Percentiles rank a stretch among this genome's conserved stretches.
Conservation (phyloP, 1,140 invertebrate genomes). For the Ganaspis sp. region DNA sequence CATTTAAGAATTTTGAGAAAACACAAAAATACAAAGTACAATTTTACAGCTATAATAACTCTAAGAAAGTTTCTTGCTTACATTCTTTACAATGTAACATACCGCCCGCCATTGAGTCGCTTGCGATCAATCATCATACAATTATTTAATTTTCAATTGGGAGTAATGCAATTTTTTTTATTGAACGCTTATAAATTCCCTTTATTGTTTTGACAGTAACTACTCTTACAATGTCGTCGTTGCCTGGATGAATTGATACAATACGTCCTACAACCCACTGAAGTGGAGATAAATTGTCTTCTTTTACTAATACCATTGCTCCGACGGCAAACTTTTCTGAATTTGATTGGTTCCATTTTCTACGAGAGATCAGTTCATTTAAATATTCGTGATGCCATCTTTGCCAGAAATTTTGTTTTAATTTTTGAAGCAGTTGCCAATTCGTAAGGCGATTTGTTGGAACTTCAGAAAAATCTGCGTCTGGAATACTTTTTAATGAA, state of each 20-base stretch:
- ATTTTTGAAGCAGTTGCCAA: background rate
- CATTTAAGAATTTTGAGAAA: too few species aligned
- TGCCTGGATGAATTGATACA: background rate
- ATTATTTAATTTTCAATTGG: background rate
- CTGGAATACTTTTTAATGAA: background rate
- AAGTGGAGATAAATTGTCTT: constrained; percentile 7
- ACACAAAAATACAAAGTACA: too few species aligned
- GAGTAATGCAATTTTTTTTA: background rate
- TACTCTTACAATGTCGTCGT: background rate
- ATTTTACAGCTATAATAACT: too few species aligned
- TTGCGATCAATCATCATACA: background rate
- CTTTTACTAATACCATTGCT: background rate
- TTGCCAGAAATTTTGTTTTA: background rate
- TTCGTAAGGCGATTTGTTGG: background rate
- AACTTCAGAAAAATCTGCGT: background rate
- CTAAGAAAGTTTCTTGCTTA: too few species aligned
- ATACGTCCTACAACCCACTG: background rate
- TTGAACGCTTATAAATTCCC: constrained; percentile 2
- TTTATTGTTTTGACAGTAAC: background rate
- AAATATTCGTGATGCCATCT: constrained; percentile 9
- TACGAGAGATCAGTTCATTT: background rate
- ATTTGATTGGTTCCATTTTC: background rate
- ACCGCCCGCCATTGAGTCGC: constrained; percentile 6
- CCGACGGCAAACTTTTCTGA: background rate
- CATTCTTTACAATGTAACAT: background rate